Conservation (phyloP, 1,140 invertebrate species). For the Drosophila pandora region DNA sequence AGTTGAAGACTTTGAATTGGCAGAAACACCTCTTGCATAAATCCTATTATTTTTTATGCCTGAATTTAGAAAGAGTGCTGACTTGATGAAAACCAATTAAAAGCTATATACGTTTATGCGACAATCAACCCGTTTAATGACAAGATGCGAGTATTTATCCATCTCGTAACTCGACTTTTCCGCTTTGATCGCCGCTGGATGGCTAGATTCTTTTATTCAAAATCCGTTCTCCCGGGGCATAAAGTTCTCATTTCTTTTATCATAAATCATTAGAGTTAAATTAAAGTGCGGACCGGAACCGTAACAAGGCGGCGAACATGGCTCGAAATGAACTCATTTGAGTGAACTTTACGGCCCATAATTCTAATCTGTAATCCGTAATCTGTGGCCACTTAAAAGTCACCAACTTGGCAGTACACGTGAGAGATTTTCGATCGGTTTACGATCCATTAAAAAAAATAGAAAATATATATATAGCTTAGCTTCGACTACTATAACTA, state of each 20-base stretch:
- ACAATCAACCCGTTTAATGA: constrained; percentile 21
- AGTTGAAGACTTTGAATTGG: too few relatives aligned
- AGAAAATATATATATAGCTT: neutral
- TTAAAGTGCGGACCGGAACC: constrained; percentile 67
- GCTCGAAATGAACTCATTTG: constrained; percentile 65
- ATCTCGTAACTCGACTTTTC: constrained; percentile 27
- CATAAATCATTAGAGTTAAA: constrained; percentile 70
- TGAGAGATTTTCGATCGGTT: constrained; percentile 54
- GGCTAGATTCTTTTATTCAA: neutral
- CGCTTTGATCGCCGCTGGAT: constrained; percentile 14
- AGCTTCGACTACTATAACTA: constrained; percentile 15
- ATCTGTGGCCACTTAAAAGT: constrained; percentile 59
- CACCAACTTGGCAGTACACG: constrained; percentile 33
- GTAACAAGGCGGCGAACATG: constrained; percentile 27
- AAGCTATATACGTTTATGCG: constrained; percentile 4
- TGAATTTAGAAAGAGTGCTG: constrained; percentile 8
- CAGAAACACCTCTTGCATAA: neutral
- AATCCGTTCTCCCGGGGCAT: constrained; percentile 3
- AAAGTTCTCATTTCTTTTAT: constrained; percentile 37
- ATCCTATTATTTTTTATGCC: too few relatives aligned
- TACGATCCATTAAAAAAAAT: constrained; percentile 49
- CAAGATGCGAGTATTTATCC: constrained; percentile 10
- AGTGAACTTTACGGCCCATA: constrained; percentile 62
- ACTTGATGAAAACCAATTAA: constrained; percentile 23
- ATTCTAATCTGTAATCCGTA: constrained; percentile 74